These are phyloP conservation scores for Tympanuchus pallidicinctus DNA, from an alignment of 2,113 vertebrate genomes.

Conservation along the genomic window DNA sequence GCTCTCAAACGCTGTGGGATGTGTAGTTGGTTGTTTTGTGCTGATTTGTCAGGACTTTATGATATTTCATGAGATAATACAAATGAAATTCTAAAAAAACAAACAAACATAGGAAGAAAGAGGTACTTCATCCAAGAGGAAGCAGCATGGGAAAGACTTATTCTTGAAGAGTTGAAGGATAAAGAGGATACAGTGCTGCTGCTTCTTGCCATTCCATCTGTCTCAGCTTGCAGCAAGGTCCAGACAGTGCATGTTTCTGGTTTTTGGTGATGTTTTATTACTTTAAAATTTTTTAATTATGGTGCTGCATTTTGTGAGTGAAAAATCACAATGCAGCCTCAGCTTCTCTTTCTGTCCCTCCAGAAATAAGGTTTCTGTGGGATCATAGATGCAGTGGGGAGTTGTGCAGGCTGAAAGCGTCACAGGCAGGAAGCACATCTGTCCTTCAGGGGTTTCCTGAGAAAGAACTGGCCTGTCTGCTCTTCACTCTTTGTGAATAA, in stretches of 20 bases:
- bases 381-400: background rate
- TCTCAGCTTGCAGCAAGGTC: background rate
- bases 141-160: background rate
- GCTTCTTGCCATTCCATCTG: background rate
- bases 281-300: too few relatives aligned
- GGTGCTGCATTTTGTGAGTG: background rate
- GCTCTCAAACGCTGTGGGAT: background rate
- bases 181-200: background rate
- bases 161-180: background rate
- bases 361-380: background rate
- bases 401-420: background rate
- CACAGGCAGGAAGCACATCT: background rate
- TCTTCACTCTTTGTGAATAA: background rate
- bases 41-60: background rate
- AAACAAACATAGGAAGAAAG: background rate
- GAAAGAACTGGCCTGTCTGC: background rate
- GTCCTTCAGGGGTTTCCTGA: background rate
- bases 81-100: background rate
- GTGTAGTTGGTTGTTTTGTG: background rate
- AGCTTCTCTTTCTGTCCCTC: accelerated
- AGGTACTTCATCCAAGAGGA: background rate
- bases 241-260: background rate
- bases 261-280: background rate
- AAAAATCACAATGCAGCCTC: background rate
- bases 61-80: background rate